These are phyloP conservation scores for Apogon hyalosoma DNA, from an alignment of 2,797 vertebrate species.

Conservation along the genomic window DNA sequence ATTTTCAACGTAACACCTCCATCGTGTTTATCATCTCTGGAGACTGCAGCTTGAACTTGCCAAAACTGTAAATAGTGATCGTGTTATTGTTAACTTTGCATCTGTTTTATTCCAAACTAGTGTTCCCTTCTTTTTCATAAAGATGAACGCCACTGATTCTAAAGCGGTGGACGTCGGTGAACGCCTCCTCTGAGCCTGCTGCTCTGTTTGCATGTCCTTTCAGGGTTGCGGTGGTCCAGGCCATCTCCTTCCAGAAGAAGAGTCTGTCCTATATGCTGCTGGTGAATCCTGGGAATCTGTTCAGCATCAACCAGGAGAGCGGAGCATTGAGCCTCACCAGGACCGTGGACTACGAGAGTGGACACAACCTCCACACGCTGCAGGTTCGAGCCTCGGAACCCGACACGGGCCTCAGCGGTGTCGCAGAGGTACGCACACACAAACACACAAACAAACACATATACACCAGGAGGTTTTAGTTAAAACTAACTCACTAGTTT, in stretches of 20 bases:
- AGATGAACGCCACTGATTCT: too few relatives aligned
- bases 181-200: neutral
- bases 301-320: slow-evolving; percentile 87
- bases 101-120: too few relatives aligned
- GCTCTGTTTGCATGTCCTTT: neutral
- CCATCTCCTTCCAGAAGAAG: slow-evolving; percentile 90
- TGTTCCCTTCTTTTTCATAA: too few relatives aligned
- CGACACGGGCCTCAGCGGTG: slow-evolving; percentile 85
- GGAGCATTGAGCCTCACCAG: slow-evolving; percentile 87
- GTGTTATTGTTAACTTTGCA: too few relatives aligned
- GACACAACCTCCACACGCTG: slow-evolving; percentile 88
- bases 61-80: too few relatives aligned
- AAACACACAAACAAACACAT: neutral
- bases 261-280: slow-evolving; percentile 86
- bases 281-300: slow-evolving; percentile 88
- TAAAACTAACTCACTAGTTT: too few relatives aligned
- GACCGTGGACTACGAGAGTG: slow-evolving; percentile 87
- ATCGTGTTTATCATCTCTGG: too few relatives aligned
- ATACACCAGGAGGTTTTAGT: neutral
- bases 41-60: too few relatives aligned
- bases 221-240: slow-evolving; percentile 88
- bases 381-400: slow-evolving; percentile 86
- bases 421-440: slow-evolving; percentile 84
- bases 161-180: too few relatives aligned
- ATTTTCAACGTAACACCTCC: too few relatives aligned